Evolutionary conservation across 1,140 invertebrate genomes (phyloP), one percentile per base, ranked within the genome.

Genomic region (Drosophila jambulina): DNA sequence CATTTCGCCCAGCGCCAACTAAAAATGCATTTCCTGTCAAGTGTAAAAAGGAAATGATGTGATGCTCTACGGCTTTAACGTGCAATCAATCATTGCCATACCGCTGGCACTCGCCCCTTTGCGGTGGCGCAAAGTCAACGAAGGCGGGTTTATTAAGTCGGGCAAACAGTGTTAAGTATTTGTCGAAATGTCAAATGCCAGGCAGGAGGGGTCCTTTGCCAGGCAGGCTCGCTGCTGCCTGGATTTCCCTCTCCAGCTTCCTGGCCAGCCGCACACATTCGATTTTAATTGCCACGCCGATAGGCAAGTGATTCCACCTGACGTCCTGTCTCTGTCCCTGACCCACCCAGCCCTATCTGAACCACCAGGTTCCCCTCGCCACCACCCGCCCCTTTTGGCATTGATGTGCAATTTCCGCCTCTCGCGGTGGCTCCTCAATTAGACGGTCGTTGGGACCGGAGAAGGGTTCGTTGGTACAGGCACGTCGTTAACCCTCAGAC

Each of bases 21-120:
- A 88, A 88, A 88, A 88, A 88, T 88, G 84, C 84, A 88, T 88
- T 88, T 88, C 84, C 84, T 88, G 77, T 88, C 84, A 78, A 88
- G 85, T 88, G 84, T 88, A 80, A 88, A 87, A 84, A 81, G 84
- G 84, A 88, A 88, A 88, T 88, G 84, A 88, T 88, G 84, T 81
- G 80, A 84, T 78, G 84, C 85, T 88, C 84, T 69, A 62, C 74
- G 79, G 85, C 85, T 84, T 80, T 81, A 87, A 81, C 74, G 81
- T 87, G 84, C 84, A 88, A 88, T 88, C 84, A 88, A 88, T 87
- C 84, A 87, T 87, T 75, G 80, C 71, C 84, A 64, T 71, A 63
- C 62, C 60, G 43, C 36, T 70, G 53, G 65, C 58, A 70, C 25
- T 23, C 9, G 12, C n/a, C 29, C 60, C 40, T 62, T 65, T 83